Evolutionary conservation across 2,113 vertebrate species (phyloP).

Genomic region (Phyllopteryx taeniolatus): DNA sequence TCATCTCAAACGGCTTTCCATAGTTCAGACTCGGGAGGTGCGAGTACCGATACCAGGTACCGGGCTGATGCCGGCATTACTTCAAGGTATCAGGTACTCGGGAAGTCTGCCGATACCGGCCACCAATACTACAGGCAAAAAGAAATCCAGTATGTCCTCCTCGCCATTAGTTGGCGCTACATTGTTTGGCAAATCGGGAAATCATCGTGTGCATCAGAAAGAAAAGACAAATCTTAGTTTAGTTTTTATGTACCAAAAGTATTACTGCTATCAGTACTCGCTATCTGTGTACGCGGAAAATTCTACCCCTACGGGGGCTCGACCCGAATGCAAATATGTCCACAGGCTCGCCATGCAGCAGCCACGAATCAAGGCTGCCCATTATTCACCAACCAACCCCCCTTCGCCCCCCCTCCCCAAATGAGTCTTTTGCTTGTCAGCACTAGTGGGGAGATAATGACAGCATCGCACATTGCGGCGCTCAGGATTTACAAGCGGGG

Average conservation of each 20-base stretch:
- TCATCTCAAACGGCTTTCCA: not conserved
- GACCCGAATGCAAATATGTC: conserved; percentile 8
- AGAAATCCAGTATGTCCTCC: not conserved
- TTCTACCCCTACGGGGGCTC: not conserved
- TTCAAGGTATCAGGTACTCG: too few relatives aligned
- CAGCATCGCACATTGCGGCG: conserved; percentile 4
- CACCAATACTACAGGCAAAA: too few relatives aligned
- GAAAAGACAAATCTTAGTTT: too few relatives aligned
- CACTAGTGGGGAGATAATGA: conserved; percentile 18
- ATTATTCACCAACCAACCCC: not conserved
- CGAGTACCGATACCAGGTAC: too few relatives aligned
- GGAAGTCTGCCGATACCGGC: too few relatives aligned
- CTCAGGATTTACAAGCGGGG: not conserved
- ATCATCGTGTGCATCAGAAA: too few relatives aligned
- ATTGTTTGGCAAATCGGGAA: too few relatives aligned
- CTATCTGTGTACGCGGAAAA: not conserved
- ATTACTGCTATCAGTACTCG: too few relatives aligned
- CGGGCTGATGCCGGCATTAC: too few relatives aligned
- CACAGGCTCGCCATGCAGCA: not conserved
- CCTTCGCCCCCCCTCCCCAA: not conserved
- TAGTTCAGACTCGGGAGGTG: not conserved
- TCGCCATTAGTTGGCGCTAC: too few relatives aligned
- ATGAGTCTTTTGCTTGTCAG: conserved; percentile 4
- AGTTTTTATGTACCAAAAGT: too few relatives aligned
- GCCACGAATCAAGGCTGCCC: not conserved